Conservation (phyloP, 2,113 vertebrate species). For the Eolophus roseicapilla region DNA sequence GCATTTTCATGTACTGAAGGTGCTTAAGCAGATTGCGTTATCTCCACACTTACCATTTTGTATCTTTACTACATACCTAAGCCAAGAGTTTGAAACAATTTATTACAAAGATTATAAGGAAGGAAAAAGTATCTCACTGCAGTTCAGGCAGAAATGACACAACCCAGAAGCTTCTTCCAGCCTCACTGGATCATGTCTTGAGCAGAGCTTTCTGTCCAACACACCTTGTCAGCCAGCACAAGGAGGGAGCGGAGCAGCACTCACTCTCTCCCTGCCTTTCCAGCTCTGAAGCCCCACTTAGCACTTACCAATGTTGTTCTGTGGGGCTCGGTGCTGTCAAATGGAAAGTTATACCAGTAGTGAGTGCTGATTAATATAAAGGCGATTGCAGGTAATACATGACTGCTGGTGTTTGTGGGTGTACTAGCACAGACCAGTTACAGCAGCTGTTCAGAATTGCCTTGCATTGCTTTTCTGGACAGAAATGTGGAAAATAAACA, state of each 20-base stretch:
- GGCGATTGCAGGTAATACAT: not conserved
- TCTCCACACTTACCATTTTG: not conserved
- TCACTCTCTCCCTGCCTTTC: not conserved
- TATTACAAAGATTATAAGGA: not conserved
- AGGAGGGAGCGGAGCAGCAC: accelerated
- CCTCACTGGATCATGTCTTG: not conserved
- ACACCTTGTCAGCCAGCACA: not conserved
- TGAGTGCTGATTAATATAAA: not conserved
- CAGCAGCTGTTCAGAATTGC: not conserved
- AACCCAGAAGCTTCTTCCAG: not conserved
- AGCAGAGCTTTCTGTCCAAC: not conserved
- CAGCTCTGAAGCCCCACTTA: not conserved
- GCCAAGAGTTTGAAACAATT: not conserved
- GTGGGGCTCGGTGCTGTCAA: not conserved
- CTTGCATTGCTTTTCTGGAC: not conserved
- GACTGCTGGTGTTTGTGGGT: too few relatives aligned
- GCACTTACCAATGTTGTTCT: not conserved
- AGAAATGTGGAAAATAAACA: not conserved
- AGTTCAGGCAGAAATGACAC: not conserved
- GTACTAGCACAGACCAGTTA: not conserved
- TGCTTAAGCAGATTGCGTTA: not conserved
- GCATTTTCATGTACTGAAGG: not conserved
- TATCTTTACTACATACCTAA: not conserved
- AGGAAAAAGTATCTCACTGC: not conserved
- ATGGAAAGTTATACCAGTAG: not conserved